Percentiles rank a stretch among this genome's conserved stretches.
Conservation (phyloP, 2,113 vertebrate species). For the Chrysochloris asiatica region DNA sequence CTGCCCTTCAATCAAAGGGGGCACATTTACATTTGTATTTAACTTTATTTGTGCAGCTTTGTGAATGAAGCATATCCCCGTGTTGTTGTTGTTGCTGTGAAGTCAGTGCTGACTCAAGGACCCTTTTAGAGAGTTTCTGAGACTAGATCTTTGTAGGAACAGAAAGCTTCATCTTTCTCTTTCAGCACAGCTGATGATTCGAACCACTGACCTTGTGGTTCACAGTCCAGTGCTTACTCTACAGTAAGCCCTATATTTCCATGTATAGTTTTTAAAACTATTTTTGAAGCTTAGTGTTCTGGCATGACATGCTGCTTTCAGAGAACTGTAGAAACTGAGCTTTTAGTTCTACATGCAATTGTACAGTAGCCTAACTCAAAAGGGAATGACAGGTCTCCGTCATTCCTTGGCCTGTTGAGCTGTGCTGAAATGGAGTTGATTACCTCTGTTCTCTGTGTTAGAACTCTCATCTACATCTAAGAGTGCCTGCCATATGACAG, state of each 20-base stretch:
- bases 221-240: too few species aligned
- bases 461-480: background rate
- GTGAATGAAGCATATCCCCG: background rate
- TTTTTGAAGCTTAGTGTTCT: background rate
- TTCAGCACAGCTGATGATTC: too few species aligned
- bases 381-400: background rate
- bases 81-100: too few species aligned
- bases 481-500: too few species aligned
- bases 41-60: background rate
- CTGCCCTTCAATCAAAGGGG: background rate
- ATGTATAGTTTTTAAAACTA: background rate
- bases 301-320: background rate
- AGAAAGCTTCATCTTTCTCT: too few species aligned
- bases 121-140: too few species aligned
- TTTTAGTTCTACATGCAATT: constrained; percentile 6
- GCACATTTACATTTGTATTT: background rate
- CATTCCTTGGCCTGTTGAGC: background rate
- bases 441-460: background rate
- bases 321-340: background rate
- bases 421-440: background rate
- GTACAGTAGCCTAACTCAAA: background rate
- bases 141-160: too few species aligned
- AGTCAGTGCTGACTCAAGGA: too few species aligned
- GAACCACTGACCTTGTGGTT: too few species aligned
- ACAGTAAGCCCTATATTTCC: too few species aligned